Percentiles rank a stretch among this genome's conserved stretches.
Evolutionary conservation across 2,888 invertebrate genomes (phyloP).

Genomic region (Tenthredo notha): DNA sequence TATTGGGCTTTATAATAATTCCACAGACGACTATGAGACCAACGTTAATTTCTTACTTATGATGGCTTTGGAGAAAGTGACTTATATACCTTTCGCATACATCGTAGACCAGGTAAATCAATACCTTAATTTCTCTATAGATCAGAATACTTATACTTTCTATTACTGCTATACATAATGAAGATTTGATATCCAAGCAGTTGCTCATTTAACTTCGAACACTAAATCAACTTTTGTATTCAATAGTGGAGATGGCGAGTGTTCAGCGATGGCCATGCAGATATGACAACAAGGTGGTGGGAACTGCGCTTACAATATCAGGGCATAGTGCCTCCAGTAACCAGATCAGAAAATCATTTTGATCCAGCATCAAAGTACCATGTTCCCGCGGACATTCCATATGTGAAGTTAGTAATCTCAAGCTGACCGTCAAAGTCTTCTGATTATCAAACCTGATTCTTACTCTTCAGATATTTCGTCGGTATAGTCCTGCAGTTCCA

Average conservation of each 20-base stretch:
- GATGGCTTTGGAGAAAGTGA: conserved; percentile 89
- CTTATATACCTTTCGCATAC: conserved; percentile 89
- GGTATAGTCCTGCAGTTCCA: conserved; percentile 92
- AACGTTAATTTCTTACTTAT: conserved; percentile 89
- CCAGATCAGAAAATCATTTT: conserved; percentile 87
- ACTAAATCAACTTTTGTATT: conserved; percentile 26
- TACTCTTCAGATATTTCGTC: conserved; percentile 88
- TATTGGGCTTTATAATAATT: conserved; percentile 86
- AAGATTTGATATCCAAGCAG: neutral
- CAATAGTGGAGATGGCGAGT: conserved; percentile 90
- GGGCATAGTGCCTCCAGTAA: conserved; percentile 87
- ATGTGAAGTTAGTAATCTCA: conserved; percentile 76
- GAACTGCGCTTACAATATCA: conserved; percentile 85
- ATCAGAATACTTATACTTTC: neutral
- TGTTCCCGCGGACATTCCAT: conserved; percentile 85
- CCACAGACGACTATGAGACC: conserved; percentile 84
- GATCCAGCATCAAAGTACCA: conserved; percentile 93
- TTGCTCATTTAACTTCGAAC: neutral
- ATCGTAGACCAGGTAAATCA: conserved; percentile 86
- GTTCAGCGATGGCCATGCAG: conserved; percentile 86
- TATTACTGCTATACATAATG: neutral
- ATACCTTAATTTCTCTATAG: neutral
- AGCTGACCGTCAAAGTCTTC: conserved; percentile 2
- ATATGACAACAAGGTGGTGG: conserved; percentile 90
- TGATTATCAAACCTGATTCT: conserved; percentile 75